Base-by-base conservation (phyloP, 2,797 vertebrate genomes). In the Austrolebias charrua region DNA sequence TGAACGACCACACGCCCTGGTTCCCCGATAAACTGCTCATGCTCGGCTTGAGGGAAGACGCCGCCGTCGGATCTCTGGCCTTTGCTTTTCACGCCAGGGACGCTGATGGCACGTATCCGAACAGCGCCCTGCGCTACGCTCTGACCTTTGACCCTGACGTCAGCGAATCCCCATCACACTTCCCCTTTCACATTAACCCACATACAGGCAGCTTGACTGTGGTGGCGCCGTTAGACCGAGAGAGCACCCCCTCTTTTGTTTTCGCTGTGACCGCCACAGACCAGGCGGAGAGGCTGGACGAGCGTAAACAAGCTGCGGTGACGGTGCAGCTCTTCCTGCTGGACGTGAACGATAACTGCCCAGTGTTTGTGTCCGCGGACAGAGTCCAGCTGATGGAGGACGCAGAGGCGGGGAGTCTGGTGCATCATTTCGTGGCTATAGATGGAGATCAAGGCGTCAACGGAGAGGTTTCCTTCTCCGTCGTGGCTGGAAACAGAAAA, bases 281-380 rank as follows among this genome's bases (percentile, higher is more conserved):
- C 70, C 94, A 90, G 76, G 88, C 93, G 1, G 65, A 82, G 69
- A 92, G 90, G n/a, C 59, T 80, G 63, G 91, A 84, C 0, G 90
- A 94, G 48, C 90, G 89, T 1, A 90, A 75, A 12, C 60, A 69
- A 58, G 71, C 84, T 8, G 92, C 94, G 0, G 70, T 95, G 82
- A 90, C 91, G 1, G 94, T 79, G 15, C 94, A 93, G 85, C 83
- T 96, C 54, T 87, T 95, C 73, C 79, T 99, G 82, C 78, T 95
- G 75, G 96, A 98, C 12, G 66, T 92, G 24, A 98, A 98, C 24
- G 97, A 99, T 78, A 95, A 97, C 85, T 90, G 83, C 10, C 96
- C 97, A 0, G 83, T 65, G 60, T 95, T 98, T 54, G 13, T 79
- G 0, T 96, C 96, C 16, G 76, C 46, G 0, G 87, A 92, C 54